Evolutionary conservation across 2,888 invertebrate genomes (phyloP).

Genomic region (Drosophila mayaguana): DNA sequence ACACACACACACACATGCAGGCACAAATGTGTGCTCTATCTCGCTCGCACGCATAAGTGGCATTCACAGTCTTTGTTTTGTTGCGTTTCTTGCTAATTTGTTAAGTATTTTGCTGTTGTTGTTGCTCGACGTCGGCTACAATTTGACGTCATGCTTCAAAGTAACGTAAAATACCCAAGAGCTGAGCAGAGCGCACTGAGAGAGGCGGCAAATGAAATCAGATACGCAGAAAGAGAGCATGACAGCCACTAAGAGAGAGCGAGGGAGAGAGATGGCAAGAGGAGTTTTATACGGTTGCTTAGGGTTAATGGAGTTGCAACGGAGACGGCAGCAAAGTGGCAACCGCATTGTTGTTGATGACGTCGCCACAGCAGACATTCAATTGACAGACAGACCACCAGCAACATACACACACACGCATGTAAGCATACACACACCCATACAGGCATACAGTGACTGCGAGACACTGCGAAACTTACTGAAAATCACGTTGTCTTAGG

Average conservation of each 20-base stretch:
- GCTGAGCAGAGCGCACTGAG: slow-evolving; percentile 44
- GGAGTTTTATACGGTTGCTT: slow-evolving; percentile 49
- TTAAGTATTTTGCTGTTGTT: slow-evolving; percentile 52
- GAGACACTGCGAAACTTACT: slow-evolving; percentile 63
- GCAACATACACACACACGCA: slow-evolving; percentile 37
- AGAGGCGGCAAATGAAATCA: slow-evolving; percentile 11
- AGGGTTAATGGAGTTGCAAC: slow-evolving; percentile 75
- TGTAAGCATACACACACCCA: not conserved
- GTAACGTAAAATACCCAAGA: slow-evolving; percentile 69
- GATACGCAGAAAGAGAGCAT: slow-evolving; percentile 9
- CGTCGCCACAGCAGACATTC: slow-evolving; percentile 69
- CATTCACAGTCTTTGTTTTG: slow-evolving; percentile 28
- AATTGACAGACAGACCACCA: slow-evolving; percentile 79
- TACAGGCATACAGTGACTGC: slow-evolving; percentile 14
- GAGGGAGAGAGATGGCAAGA: not conserved
- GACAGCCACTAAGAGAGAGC: not conserved
- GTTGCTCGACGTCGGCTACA: slow-evolving; percentile 53
- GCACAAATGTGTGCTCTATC: not conserved
- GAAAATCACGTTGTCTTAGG: slow-evolving; percentile 81
- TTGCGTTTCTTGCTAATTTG: slow-evolving; percentile 59
- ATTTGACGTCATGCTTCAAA: slow-evolving; percentile 77
- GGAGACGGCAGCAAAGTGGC: slow-evolving; percentile 53
- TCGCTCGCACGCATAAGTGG: slow-evolving; percentile 41
- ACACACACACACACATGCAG: not conserved
- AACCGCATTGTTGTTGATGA: slow-evolving; percentile 65